Conservation (phyloP, 2,113 vertebrate genomes). For the Himantopus leucocephalus region DNA sequence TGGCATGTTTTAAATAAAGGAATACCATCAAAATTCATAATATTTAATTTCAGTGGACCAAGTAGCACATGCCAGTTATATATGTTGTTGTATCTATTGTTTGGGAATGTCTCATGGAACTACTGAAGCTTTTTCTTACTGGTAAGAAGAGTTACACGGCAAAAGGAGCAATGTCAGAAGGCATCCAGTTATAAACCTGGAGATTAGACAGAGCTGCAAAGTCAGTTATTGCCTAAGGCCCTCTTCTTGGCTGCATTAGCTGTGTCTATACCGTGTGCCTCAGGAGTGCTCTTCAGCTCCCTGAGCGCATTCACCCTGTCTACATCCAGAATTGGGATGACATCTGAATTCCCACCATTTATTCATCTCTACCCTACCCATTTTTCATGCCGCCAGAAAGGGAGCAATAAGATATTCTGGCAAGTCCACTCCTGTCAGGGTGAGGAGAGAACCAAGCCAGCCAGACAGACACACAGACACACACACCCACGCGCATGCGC, state of each 20-base stretch:
- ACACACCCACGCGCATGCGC: rapidly evolving
- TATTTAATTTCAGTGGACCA: background rate
- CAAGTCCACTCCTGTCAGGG: background rate
- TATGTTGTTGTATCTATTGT: background rate
- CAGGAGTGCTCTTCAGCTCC: background rate
- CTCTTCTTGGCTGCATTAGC: background rate
- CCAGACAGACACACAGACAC: background rate
- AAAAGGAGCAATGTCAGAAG: background rate
- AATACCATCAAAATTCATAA: background rate
- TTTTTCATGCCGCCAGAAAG: background rate
- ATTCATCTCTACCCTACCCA: background rate
- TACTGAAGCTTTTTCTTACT: background rate
- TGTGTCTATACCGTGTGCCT: background rate
- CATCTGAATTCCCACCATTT: background rate
- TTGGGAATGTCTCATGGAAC: background rate
- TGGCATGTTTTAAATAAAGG: background rate
- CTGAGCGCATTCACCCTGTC: rapidly evolving
- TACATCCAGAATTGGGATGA: background rate
- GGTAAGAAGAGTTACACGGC: background rate
- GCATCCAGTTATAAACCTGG: background rate
- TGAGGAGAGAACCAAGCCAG: background rate
- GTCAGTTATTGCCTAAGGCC: background rate
- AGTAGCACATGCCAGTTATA: background rate
- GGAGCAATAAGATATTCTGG: background rate
- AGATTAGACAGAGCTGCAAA: background rate